These are phyloP conservation scores for Hypolimnas misippus DNA, from an alignment of 2,888 invertebrate species.

Conservation along the genomic window DNA sequence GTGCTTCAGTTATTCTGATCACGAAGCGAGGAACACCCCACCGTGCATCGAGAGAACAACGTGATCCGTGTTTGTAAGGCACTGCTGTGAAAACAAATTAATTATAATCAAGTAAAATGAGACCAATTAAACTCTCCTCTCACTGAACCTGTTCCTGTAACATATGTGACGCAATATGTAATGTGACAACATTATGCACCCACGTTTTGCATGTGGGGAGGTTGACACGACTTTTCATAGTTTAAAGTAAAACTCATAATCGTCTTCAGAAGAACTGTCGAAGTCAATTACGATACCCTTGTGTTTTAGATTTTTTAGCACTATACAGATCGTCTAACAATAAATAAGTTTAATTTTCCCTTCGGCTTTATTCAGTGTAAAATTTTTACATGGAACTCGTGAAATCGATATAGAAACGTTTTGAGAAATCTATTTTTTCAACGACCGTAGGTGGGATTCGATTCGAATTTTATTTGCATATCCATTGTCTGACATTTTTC, in stretches of 20 bases:
- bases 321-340: no score
- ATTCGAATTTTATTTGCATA: conserved; percentile 17
- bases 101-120: conserved; percentile 47
- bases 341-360: background rate
- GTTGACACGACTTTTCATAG: no score
- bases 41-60: conserved; percentile 44
- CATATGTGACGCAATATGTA: conserved; percentile 27
- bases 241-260: no score
- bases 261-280: no score
- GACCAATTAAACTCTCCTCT: conserved; percentile 41
- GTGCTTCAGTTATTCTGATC: conserved; percentile 42
- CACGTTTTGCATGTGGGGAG: no score
- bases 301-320: no score
- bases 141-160: conserved; percentile 32
- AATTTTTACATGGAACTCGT: background rate
- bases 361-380: conserved; percentile 1
- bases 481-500: conserved; percentile 17
- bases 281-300: no score
- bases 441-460: conserved; percentile 16
- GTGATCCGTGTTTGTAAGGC: conserved; percentile 30
- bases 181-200: conserved; percentile 1
- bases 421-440: conserved; percentile 16
- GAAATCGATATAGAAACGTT: conserved; percentile 20
- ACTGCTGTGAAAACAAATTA: conserved; percentile 44
- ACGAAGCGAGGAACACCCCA: conserved; percentile 44